phyloP scores from a whole-genome alignment of 2,113 vertebrate genomes.

The Pangasianodon gigas region DNA sequence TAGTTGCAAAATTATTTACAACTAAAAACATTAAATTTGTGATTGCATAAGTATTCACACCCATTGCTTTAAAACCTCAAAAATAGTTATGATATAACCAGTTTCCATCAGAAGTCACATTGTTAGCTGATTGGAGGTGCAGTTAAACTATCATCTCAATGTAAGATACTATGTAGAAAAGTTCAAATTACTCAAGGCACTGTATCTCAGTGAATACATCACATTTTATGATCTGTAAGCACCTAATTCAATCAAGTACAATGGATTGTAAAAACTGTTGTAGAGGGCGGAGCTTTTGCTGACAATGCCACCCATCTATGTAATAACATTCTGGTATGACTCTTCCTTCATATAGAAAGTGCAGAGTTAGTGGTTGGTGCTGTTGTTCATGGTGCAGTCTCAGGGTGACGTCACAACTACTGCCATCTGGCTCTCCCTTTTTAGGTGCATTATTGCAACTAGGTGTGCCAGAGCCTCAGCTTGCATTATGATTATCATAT shows the following conservation, averaged over 20 bases:
- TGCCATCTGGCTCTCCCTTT: slow-evolving; percentile 12
- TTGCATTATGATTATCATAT: slow-evolving; percentile 11
- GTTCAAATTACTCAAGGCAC: background rate
- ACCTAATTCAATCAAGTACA: background rate
- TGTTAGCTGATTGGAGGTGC: background rate
- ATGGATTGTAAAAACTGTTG: background rate
- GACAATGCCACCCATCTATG: background rate
- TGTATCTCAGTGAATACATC: background rate
- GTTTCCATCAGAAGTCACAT: background rate
- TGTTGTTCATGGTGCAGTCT: background rate
- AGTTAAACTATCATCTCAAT: background rate
- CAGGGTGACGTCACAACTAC: background rate
- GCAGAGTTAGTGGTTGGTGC: background rate
- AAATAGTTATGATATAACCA: background rate
- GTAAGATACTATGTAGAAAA: background rate
- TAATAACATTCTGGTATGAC: background rate
- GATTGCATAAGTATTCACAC: background rate
- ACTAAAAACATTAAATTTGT: background rate
- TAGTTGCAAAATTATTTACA: background rate
- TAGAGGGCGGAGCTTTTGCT: no score
- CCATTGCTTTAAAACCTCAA: background rate
- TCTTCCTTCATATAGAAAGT: background rate
- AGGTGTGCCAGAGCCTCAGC: background rate
- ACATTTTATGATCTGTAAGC: background rate
- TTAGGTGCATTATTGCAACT: no score